These are phyloP conservation scores for Polietes domitor DNA, from an alignment of 2,888 invertebrate species.

Conservation along the genomic window DNA sequence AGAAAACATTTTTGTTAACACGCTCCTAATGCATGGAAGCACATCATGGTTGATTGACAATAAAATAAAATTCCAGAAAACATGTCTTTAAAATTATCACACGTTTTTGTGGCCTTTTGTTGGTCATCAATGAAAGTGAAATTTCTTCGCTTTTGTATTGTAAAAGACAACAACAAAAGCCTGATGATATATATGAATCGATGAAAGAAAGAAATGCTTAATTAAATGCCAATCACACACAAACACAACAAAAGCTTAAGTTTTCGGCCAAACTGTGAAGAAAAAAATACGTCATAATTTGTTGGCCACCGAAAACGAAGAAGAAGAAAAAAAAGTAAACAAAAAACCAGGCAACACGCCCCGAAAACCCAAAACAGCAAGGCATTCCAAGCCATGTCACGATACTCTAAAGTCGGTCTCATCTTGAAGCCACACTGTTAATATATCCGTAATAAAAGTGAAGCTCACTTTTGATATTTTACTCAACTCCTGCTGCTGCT, in stretches of 20 bases:
- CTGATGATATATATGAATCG: neutral
- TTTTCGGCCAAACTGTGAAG: neutral
- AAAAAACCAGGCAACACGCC: slow-evolving; percentile 15
- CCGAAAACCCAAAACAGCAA: neutral
- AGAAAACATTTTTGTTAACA: slow-evolving; percentile 25
- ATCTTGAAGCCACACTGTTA: neutral
- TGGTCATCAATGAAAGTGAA: slow-evolving; percentile 30
- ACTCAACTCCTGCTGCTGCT: neutral
- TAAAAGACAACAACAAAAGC: neutral
- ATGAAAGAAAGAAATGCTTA: slow-evolving; percentile 19
- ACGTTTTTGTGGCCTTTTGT: neutral
- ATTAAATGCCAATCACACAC: slow-evolving; percentile 43
- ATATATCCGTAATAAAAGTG: neutral
- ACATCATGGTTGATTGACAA: neutral
- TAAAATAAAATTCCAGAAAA: neutral
- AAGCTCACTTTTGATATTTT: slow-evolving; percentile 8
- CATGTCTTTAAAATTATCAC: slow-evolving; percentile 21
- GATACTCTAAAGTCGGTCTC: neutral
- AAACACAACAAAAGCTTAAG: neutral
- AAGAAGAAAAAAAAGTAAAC: neutral
- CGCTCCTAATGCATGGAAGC: neutral
- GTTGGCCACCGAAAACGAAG: neutral
- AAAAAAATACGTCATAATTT: slow-evolving; percentile 36
- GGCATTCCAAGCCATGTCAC: slow-evolving; percentile 3
- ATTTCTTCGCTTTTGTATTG: neutral